These are phyloP conservation scores for Willisornis vidua DNA, from an alignment of 2,113 vertebrate genomes.

Conservation along the genomic window DNA sequence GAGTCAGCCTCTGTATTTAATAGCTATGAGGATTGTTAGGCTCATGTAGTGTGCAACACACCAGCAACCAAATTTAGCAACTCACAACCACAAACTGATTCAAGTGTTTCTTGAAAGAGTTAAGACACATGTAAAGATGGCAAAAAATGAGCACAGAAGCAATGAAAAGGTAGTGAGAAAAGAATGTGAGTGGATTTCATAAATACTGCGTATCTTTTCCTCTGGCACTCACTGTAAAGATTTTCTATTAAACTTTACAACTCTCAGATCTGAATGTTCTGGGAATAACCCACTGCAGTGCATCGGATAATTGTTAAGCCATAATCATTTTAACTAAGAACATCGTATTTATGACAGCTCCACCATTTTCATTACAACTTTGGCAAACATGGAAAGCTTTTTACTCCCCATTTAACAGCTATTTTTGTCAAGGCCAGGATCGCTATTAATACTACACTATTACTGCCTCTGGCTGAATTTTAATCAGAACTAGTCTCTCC, in stretches of 20 bases:
- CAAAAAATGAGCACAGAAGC: background rate
- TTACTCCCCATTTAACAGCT: constrained; percentile 64
- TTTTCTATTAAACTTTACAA: constrained; percentile 42
- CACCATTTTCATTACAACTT: constrained; percentile 59
- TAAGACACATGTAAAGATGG: background rate
- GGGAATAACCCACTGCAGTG: constrained; percentile 31
- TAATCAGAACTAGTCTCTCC: constrained; percentile 2
- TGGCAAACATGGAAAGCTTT: constrained; percentile 55
- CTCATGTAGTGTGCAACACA: background rate
- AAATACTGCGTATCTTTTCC: background rate
- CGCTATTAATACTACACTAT: background rate
- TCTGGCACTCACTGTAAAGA: background rate
- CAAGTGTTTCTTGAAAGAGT: background rate
- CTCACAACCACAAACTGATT: background rate
- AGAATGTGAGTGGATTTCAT: background rate
- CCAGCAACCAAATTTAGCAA: background rate
- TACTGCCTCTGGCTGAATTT: constrained; percentile 36
- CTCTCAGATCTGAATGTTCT: background rate
- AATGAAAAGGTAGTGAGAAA: background rate
- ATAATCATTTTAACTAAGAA: constrained; percentile 52
- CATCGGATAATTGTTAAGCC: constrained; percentile 54
- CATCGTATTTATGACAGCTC: constrained; percentile 35
- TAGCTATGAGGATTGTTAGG: background rate
- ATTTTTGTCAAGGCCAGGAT: constrained; percentile 50
- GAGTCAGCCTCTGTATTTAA: background rate